Base-by-base conservation (phyloP, 2,113 vertebrate genomes). In the Hoplias malabaricus region DNA sequence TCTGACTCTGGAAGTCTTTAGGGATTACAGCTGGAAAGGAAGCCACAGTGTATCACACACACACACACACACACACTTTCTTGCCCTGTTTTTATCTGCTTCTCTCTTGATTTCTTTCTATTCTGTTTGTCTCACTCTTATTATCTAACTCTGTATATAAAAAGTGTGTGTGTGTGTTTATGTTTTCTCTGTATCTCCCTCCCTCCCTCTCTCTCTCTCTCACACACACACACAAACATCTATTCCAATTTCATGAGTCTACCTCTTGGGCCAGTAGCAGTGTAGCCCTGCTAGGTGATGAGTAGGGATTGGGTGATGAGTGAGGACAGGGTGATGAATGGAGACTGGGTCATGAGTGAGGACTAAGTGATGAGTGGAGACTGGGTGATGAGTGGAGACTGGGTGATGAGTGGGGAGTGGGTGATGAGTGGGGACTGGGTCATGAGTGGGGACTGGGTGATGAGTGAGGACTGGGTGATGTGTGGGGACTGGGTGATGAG, bases 21-120 rank as follows among this genome's bases (percentile, higher is more conserved):
- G 76, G 76, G 76, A 78, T 78, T 78, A 70, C 76, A 29, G 68
- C 67, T 78, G 76, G 67, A 78, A 56, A 43, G 48, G 48, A 71
- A 62, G 13, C 48, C 43, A 5, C 21, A 78, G 63, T 81, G 83
- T 86, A 70, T 78, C 76, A 61, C 79, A 38, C 36, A 38, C 36
- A 38, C 36, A 5, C 36, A 38, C 36, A 38, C 36, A 38, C 36
- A 5, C 36, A 38, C 36, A 38, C 36, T 48, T 50, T 29, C 53
- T 42, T 56, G 10, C 16, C 25, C 25, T 11, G 6, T 25, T 16
- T n/a, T 0, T n/a, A 3, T 46, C 38, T 34, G 2, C 14, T 21
- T 65, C 21, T 36, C 8, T 53, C 21, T 38, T 36, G 43, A 5
- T 21, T 2, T 57, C n/a, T 16, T 1, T 59, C 3, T 43, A 0